These are phyloP conservation scores for Taurulus bubalis DNA, from an alignment of 2,113 vertebrate genomes.

Conservation along the genomic window DNA sequence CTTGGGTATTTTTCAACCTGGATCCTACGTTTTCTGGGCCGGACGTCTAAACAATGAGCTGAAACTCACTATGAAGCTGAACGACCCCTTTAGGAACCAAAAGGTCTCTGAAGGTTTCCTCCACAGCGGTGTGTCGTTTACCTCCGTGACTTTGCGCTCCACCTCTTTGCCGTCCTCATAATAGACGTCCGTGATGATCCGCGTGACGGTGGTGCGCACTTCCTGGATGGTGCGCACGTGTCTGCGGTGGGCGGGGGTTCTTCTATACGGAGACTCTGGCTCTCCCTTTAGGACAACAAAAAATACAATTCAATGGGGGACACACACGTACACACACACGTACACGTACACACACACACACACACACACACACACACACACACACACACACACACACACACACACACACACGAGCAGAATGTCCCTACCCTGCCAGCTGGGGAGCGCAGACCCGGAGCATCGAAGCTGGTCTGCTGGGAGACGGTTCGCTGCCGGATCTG, in stretches of 20 bases:
- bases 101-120: not conserved
- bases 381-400: not conserved
- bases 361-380: not conserved
- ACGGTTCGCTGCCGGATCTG: constrained; percentile 71
- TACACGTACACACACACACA: not conserved
- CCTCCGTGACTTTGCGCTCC: constrained; percentile 93
- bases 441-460: constrained; percentile 62
- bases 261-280: constrained; percentile 76
- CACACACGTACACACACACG: not conserved
- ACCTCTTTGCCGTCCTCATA: constrained; percentile 94
- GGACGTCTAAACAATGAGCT: too few species aligned
- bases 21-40: too few species aligned
- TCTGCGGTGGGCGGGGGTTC: constrained; percentile 83
- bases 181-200: constrained; percentile 95
- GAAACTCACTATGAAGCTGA: not conserved
- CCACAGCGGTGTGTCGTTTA: constrained; percentile 50
- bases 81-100: not conserved
- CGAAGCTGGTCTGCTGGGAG: constrained; percentile 81
- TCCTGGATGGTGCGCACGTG: constrained; percentile 94
- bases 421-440: constrained; percentile 70
- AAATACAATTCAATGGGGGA: not conserved
- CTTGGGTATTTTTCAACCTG: too few species aligned
- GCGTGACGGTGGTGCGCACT: constrained; percentile 92
- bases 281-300: constrained; percentile 63
- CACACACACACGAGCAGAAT: not conserved